phyloP scores from a whole-genome alignment of 2,888 invertebrate genomes.

The Macrostomum cliftonense region DNA sequence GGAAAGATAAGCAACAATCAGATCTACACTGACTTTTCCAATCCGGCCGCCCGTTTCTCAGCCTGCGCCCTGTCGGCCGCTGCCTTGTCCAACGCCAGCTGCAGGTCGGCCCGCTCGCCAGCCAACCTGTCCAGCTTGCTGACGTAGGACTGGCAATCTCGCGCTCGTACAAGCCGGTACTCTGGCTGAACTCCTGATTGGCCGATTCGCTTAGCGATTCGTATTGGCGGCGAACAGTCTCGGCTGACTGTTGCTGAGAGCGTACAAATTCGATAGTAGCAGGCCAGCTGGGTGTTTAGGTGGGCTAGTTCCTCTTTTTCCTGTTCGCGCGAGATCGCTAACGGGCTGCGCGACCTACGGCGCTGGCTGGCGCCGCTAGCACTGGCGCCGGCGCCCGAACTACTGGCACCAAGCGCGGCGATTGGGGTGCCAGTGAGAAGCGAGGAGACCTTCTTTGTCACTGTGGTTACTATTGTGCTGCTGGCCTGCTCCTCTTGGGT shows the following conservation, averaged over 20 bases:
- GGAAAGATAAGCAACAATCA: no score
- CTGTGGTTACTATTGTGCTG: no score
- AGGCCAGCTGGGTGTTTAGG: background rate
- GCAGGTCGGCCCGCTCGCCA: constrained; percentile 40
- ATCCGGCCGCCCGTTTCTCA: no score
- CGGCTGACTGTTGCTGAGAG: background rate
- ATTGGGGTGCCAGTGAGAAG: no score
- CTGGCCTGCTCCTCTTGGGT: no score
- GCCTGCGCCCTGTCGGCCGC: no score
- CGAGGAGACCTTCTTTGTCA: no score
- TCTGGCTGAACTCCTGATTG: background rate
- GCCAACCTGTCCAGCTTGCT: background rate
- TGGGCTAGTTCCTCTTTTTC: background rate
- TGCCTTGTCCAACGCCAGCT: no score
- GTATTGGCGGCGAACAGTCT: background rate
- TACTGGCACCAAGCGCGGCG: no score
- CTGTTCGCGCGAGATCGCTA: background rate
- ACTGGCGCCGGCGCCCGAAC: no score
- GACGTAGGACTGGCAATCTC: background rate
- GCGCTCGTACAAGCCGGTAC: background rate
- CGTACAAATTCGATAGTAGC: background rate
- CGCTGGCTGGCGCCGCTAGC: no score
- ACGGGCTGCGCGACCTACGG: background rate
- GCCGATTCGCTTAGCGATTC: background rate
- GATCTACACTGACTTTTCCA: no score